Percentiles rank a stretch among this genome's conserved stretches.
Evolutionary conservation across 2,888 invertebrate genomes (phyloP).

Genomic region (Drosophila meridionalis): DNA sequence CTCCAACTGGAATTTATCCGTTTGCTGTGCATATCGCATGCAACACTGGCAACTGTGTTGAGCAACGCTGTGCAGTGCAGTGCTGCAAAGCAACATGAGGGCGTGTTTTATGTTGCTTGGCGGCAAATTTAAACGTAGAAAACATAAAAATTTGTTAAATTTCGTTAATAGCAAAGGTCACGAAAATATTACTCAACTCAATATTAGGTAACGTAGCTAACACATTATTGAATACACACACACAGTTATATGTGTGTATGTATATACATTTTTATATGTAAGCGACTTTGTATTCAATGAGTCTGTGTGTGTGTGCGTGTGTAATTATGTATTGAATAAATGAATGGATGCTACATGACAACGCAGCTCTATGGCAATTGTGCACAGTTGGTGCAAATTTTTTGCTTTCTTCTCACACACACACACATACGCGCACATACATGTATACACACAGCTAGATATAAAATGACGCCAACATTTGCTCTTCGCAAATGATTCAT

Average conservation of each 20-base stretch:
- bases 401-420: slow-evolving; percentile 7
- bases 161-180: background rate
- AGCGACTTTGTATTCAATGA: background rate
- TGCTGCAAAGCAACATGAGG: slow-evolving; percentile 17
- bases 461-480: slow-evolving; percentile 73
- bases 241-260: background rate
- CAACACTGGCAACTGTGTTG: slow-evolving; percentile 44
- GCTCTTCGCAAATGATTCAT: slow-evolving; percentile 73
- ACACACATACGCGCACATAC: slow-evolving; percentile 13
- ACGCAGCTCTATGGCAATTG: slow-evolving; percentile 41
- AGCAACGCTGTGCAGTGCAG: background rate
- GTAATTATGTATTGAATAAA: slow-evolving; percentile 51
- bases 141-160: background rate
- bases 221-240: background rate
- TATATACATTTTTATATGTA: background rate
- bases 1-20: slow-evolving; percentile 4
- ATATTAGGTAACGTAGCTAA: background rate
- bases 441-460: slow-evolving; percentile 31
- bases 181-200: background rate
- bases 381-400: slow-evolving; percentile 21
- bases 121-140: slow-evolving; percentile 26
- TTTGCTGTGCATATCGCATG: background rate
- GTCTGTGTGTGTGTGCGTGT: background rate
- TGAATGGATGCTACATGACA: slow-evolving; percentile 42
- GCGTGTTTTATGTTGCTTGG: background rate